Evolutionary conservation across 2,113 vertebrate genomes (phyloP).

Genomic region (Ifrita kowaldi): DNA sequence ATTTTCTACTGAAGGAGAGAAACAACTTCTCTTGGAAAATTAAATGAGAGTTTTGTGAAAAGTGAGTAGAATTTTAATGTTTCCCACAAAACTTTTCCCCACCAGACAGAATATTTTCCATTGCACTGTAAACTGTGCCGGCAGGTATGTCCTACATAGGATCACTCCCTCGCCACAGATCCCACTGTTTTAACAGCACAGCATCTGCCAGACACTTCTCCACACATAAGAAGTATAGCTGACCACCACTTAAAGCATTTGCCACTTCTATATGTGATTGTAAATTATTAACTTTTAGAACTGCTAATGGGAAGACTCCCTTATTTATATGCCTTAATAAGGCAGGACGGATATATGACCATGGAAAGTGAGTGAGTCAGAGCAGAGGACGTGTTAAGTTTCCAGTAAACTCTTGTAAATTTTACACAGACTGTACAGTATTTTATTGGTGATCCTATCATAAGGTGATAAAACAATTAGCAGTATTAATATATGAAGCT

Average conservation of each 20-base stretch:
- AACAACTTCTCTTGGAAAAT: background rate
- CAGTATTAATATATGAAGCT: background rate
- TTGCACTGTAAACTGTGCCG: background rate
- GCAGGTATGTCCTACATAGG: background rate
- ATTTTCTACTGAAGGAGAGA: background rate
- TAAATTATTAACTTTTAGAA: background rate
- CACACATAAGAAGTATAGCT: accelerated
- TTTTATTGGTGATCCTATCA: background rate
- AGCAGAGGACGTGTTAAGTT: background rate
- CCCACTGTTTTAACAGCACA: background rate
- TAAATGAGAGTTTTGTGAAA: background rate
- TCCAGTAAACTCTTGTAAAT: background rate
- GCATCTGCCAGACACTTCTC: background rate
- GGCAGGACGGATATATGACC: accelerated
- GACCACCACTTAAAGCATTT: background rate
- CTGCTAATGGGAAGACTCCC: background rate
- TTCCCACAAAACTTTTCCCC: background rate
- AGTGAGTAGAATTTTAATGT: background rate
- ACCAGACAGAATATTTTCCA: background rate
- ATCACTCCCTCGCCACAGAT: background rate
- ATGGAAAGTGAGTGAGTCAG: background rate
- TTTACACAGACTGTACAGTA: background rate
- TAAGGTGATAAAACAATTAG: background rate
- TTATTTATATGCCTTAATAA: background rate
- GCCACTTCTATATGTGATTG: background rate